phyloP scores from a whole-genome alignment of 2,113 vertebrate genomes.

The Cavia aperea region DNA sequence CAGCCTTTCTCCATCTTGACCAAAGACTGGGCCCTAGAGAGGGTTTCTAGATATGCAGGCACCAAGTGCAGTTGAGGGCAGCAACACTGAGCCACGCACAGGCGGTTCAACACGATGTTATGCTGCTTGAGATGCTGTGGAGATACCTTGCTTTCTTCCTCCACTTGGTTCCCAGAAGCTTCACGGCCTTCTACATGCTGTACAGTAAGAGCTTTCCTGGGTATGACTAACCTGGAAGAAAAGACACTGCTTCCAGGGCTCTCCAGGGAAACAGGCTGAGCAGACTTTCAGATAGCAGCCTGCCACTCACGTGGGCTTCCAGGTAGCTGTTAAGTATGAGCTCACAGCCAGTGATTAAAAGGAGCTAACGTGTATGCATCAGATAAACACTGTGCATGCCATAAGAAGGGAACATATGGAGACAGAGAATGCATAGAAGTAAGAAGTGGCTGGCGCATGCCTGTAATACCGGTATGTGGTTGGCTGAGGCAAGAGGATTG shows the following conservation, averaged over 20 bases:
- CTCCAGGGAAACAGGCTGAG: background rate
- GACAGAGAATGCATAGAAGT: background rate
- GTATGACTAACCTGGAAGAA: background rate
- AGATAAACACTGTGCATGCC: background rate
- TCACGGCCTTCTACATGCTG: background rate
- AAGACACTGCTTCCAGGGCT: background rate
- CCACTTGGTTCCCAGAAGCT: background rate
- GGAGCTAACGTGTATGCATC: background rate
- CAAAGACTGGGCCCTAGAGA: background rate
- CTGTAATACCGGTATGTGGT: background rate
- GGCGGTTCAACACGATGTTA: background rate
- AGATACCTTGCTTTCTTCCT: background rate
- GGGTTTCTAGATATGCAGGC: background rate
- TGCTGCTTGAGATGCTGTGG: background rate
- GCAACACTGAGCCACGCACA: background rate
- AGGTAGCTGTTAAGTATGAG: background rate
- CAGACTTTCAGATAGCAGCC: background rate
- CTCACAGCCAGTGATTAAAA: background rate
- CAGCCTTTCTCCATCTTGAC: background rate
- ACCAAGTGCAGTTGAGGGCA: background rate
- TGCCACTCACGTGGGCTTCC: background rate
- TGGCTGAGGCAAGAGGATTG: background rate
- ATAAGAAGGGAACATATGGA: background rate
- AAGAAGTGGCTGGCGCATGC: background rate
- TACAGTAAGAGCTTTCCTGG: background rate